These are phyloP conservation scores for Leucania comma DNA, from an alignment of 2,888 invertebrate species.

Conservation along the genomic window DNA sequence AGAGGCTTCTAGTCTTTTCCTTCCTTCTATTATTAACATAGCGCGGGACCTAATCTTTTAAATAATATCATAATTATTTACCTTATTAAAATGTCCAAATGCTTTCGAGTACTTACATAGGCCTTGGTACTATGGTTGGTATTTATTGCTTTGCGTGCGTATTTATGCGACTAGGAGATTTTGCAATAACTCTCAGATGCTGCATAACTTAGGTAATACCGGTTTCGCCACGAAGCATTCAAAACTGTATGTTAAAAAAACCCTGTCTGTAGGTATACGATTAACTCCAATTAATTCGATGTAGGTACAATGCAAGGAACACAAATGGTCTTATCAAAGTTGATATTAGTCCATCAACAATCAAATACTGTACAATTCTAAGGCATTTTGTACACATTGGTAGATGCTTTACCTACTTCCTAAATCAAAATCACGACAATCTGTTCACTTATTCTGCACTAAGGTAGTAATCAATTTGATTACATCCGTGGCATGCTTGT, in stretches of 20 bases:
- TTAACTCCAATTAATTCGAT: background rate
- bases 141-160: conserved; percentile 10
- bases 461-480: background rate
- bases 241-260: background rate
- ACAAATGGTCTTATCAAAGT: background rate
- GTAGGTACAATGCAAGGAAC: background rate
- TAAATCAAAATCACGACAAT: background rate
- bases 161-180: conserved; percentile 14
- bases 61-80: background rate
- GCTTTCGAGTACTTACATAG: background rate
- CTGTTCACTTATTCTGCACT: background rate
- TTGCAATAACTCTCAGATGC: conserved; percentile 26
- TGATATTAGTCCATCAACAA: conserved; percentile 5
- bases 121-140: too few species aligned
- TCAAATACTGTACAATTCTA: background rate
- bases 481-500: background rate
- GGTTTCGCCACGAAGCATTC: conserved; percentile 19
- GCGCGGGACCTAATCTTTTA: background rate
- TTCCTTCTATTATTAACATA: background rate
- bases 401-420: background rate
- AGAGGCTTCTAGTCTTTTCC: conserved; percentile 8
- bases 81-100: background rate
- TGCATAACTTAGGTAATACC: conserved; percentile 30
- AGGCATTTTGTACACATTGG: background rate
- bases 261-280: background rate